phyloP scores from a whole-genome alignment of 2,797 vertebrate species.

The Geotrypetes seraphini region DNA sequence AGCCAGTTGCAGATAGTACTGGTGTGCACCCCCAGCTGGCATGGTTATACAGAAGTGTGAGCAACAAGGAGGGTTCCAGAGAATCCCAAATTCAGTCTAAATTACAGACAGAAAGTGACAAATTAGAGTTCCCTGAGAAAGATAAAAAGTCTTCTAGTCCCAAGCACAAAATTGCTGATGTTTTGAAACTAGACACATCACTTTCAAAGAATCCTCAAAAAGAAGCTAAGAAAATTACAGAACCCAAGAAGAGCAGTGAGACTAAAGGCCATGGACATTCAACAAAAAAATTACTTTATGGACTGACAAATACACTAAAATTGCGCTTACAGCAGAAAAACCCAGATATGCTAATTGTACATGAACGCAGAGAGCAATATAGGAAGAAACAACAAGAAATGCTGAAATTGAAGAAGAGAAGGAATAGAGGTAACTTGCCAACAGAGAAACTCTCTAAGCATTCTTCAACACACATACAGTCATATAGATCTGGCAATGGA shows the following conservation, averaged over 20 bases:
- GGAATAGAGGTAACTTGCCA: conserved; percentile 3
- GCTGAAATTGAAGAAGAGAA: conserved; percentile 19
- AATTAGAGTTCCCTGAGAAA: background rate
- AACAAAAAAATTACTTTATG: conserved; percentile 57
- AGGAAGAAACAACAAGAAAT: conserved; percentile 30
- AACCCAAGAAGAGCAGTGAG: conserved; percentile 13
- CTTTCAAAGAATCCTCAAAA: background rate
- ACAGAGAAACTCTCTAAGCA: conserved; percentile 20
- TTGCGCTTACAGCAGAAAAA: conserved; percentile 65
- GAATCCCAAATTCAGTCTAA: background rate
- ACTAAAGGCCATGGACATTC: conserved; percentile 18
- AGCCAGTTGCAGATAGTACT: conserved; percentile 13
- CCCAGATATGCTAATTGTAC: conserved; percentile 30
- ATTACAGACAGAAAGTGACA: background rate
- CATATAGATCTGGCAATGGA: conserved; percentile 10
- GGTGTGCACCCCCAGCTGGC: conserved; percentile 49
- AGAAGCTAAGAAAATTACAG: conserved; percentile 7
- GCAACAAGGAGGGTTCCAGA: no score
- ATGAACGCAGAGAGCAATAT: conserved; percentile 50
- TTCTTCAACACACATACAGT: conserved; percentile 3
- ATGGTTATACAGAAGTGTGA: conserved; percentile 47
- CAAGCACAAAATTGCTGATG: background rate
- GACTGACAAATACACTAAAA: conserved; percentile 71
- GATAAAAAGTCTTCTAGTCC: background rate
- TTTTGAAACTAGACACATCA: background rate